phyloP scores from a whole-genome alignment of 2,797 vertebrate species.

The Coreius guichenoti region DNA sequence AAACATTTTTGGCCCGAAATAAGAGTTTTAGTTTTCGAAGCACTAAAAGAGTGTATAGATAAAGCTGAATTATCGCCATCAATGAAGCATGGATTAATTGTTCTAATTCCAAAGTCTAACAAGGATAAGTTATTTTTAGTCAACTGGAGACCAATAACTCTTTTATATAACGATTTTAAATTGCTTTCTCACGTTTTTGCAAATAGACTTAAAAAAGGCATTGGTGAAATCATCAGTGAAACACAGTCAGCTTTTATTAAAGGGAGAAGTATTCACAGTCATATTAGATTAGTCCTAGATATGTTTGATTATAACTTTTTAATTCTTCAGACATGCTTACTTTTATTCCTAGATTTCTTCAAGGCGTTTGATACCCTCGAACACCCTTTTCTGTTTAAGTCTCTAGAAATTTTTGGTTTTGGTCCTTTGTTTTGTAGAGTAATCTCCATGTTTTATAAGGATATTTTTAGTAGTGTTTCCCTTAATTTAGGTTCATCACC shows the following conservation, averaged over 20 bases:
- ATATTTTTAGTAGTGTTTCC: background rate
- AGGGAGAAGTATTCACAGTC: background rate
- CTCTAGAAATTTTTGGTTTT: background rate
- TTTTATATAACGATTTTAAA: background rate
- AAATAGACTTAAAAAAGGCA: background rate
- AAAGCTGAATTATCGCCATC: no score
- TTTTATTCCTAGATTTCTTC: background rate
- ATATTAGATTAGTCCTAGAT: no score
- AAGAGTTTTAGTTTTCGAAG: no score
- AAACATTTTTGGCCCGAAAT: no score
- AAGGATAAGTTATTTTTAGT: background rate
- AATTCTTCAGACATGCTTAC: background rate
- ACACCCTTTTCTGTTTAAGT: background rate
- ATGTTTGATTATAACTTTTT: background rate
- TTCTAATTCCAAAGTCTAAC: no score
- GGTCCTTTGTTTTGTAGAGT: background rate
- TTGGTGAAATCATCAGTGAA: background rate
- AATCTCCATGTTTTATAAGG: background rate
- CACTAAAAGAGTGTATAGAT: no score
- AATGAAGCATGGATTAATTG: no score
- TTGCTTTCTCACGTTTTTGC: background rate
- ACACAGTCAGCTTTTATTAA: background rate
- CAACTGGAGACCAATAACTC: background rate
- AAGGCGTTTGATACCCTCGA: background rate
- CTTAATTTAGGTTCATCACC: background rate